Conservation (phyloP, 2,113 vertebrate species). For the Callocephalon fimbriatum region DNA sequence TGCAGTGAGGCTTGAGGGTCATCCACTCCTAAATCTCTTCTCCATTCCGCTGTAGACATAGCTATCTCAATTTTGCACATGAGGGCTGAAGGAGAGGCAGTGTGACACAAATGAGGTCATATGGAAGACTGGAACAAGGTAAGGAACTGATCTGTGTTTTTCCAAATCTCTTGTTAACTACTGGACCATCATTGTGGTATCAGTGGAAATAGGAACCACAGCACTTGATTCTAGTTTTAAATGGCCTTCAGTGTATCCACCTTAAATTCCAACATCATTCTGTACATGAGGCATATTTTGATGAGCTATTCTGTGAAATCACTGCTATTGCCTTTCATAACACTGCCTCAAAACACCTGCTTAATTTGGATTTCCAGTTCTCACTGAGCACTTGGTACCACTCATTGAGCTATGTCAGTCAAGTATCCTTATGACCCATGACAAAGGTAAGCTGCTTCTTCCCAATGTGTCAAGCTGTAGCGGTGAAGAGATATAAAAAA, state of each 20-base stretch:
- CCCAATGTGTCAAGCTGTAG: not conserved
- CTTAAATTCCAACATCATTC: not conserved
- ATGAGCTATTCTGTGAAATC: not conserved
- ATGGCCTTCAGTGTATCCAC: not conserved
- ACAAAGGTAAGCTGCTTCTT: not conserved
- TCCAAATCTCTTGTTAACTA: not conserved
- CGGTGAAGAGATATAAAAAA: not conserved
- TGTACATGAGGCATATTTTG: accelerated
- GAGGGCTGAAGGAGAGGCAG: not conserved
- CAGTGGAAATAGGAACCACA: not conserved
- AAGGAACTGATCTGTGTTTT: not conserved
- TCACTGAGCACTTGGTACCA: accelerated
- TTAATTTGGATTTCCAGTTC: not conserved
- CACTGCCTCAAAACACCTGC: not conserved
- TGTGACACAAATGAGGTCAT: not conserved
- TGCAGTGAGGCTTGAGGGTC: not conserved
- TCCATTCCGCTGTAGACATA: accelerated
- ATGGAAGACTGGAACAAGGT: not conserved
- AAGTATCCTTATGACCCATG: not conserved
- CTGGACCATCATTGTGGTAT: not conserved
- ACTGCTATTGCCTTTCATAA: not conserved
- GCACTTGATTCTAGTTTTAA: not conserved
- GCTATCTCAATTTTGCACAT: not conserved
- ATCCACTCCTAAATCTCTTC: not conserved
- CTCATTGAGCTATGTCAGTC: not conserved